Base-by-base conservation (phyloP, 53 echinoderm and acorn worm species). In the Temnopleurus reevesii region DNA sequence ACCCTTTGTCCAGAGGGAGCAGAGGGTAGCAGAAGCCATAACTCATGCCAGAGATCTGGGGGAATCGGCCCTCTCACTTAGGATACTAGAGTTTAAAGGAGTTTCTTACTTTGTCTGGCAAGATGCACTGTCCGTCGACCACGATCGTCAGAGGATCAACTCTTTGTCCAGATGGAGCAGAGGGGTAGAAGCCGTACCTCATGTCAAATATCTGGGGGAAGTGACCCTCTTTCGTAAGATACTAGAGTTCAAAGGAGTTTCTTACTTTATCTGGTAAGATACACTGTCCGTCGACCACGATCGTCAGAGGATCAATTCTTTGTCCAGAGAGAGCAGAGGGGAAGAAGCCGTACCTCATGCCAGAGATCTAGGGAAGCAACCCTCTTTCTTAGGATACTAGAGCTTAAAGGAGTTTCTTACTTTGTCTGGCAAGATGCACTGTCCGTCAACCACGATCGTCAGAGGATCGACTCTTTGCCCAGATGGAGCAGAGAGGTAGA, bases 51-150 rank as follows among this genome's bases (percentile, higher is more conserved):
- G 92, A 59, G 19, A 95, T 86, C 77, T 95, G 95, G 43, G 94
- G 95, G 81, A 95, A 95, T 46, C 95, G 92, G 24, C 95, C 95
- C 36, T 95, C 95, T 54, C 71, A 83, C 86, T 91, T 95, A 6
- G 95, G 95, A 53, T 95, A 91, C 81, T 93, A n/a, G n/a, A n/a
- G n/a, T n/a, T n/a, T n/a, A n/a, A n/a, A 53, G 53, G 17, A 53
- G 17, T 53, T 6, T 59, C 91, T 76, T 77, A 94, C 95, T 91
- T 92, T 91, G 25, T 89, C 88, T 43, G 95, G 92, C 5, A 89
- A 81, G 4, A 94, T 36, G 30, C 76, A 84, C 66, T 91, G 82
- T 18, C 76, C 92, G n/a, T 89, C 91, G 7, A 94, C 47, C 4
- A 81, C 76, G n/a, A 94, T 77, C 13, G 95, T 57, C 41, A 83